Conservation (phyloP, 1,140 invertebrate species). For the Zaprionus nigranus region DNA sequence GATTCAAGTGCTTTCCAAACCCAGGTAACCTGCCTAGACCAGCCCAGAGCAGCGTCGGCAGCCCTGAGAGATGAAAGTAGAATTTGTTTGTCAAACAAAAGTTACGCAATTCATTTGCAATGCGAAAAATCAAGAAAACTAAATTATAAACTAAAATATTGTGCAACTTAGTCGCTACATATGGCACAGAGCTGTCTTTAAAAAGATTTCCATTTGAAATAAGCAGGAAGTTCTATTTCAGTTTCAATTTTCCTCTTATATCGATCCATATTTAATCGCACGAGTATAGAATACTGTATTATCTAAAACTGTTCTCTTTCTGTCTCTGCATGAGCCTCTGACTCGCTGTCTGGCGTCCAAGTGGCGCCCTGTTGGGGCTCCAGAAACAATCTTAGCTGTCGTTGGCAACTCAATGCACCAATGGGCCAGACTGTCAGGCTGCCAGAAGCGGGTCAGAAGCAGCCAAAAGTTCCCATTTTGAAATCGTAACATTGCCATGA, state of each 20-base stretch:
- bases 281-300: not conserved
- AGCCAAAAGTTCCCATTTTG: conserved; percentile 43
- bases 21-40: not conserved
- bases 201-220: no score
- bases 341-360: conserved; percentile 46
- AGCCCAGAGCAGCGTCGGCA: not conserved
- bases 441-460: conserved; percentile 57
- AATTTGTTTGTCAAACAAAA: conserved; percentile 21
- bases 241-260: not conserved
- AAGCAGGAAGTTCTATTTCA: not conserved
- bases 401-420: conserved; percentile 53
- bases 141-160: not conserved
- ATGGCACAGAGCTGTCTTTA: no score
- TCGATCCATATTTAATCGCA: conserved; percentile 10
- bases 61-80: not conserved
- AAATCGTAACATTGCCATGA: conserved; percentile 44
- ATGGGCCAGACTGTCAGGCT: conserved; percentile 65
- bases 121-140: not conserved
- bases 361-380: conserved; percentile 49
- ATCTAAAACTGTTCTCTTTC: conserved; percentile 3
- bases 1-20: conserved; percentile 46
- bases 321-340: conserved; percentile 8
- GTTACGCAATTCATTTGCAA: not conserved
- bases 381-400: conserved; percentile 51
- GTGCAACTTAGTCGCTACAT: not conserved